Evolutionary conservation across 2,888 invertebrate genomes (phyloP).

Genomic region (Notocelia uddmanniana): DNA sequence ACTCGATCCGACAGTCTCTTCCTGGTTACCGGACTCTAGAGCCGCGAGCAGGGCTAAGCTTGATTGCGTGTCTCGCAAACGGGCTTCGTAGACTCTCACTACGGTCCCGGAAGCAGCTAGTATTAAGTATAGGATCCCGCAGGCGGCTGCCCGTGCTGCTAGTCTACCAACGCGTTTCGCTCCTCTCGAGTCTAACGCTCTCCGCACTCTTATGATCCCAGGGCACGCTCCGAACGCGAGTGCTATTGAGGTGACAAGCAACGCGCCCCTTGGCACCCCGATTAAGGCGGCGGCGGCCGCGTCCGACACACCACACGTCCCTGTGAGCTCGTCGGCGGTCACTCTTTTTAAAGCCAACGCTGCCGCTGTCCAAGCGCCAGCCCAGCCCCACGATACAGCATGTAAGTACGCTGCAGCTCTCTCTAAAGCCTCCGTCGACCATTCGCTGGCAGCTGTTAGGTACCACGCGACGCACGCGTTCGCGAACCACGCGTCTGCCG

Average conservation of each 20-base stretch:
- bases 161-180: conserved; percentile 89
- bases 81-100: conserved; percentile 88
- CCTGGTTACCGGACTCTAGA: conserved; percentile 70
- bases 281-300: conserved; percentile 87
- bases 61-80: conserved; percentile 77
- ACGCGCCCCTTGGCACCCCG: conserved; percentile 86
- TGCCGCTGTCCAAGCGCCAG: conserved; percentile 93
- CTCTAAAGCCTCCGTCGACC: conserved; percentile 97
- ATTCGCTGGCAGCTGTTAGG: conserved; percentile 95
- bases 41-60: conserved; percentile 80
- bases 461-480: conserved; percentile 96
- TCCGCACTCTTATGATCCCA: conserved; percentile 91
- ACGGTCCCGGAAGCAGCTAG: conserved; percentile 90
- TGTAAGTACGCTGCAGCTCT: conserved; percentile 94
- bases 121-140: conserved; percentile 91
- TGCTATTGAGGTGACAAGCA: conserved; percentile 89
- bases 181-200: conserved; percentile 83
- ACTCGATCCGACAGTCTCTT: conserved; percentile 62
- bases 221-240: conserved; percentile 91
- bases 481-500: conserved; percentile 95
- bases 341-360: conserved; percentile 92
- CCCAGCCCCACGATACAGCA: conserved; percentile 94
- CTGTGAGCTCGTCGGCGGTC: conserved; percentile 92
- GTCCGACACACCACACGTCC: conserved; percentile 91
- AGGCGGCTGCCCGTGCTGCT: conserved; percentile 92